Evolutionary conservation across 2,888 invertebrate genomes (phyloP).

Genomic region (Ferdinandea cuprea): DNA sequence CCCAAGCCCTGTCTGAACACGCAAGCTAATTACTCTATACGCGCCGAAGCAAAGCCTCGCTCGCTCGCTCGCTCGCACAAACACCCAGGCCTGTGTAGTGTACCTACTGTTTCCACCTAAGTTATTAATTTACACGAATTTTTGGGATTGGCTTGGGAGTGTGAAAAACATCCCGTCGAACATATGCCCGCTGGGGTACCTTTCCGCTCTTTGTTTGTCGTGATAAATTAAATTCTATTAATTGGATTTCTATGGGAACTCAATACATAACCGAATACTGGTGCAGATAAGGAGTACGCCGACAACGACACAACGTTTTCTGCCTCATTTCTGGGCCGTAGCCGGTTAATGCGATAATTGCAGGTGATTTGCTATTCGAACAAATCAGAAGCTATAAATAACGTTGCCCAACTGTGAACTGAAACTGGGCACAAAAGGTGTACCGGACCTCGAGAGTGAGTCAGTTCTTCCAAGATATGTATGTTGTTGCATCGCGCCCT

Average conservation of each 20-base stretch:
- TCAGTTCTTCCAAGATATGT: slow-evolving; percentile 48
- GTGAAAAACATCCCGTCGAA: slow-evolving; percentile 70
- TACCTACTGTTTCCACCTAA: slow-evolving; percentile 60
- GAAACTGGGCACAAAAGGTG: slow-evolving; percentile 13
- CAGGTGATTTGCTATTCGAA: slow-evolving; percentile 70
- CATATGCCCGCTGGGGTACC: slow-evolving; percentile 50
- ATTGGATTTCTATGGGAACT: slow-evolving; percentile 74
- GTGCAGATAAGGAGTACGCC: slow-evolving; percentile 33
- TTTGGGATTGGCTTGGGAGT: slow-evolving; percentile 69
- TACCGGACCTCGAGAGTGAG: neutral
- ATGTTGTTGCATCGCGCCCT: slow-evolving; percentile 65
- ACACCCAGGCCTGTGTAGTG: slow-evolving; percentile 53
- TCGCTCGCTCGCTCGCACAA: neutral
- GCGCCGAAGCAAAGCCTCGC: neutral
- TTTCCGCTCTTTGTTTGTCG: slow-evolving; percentile 68
- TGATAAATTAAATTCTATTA: slow-evolving; percentile 75
- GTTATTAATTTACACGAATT: slow-evolving; percentile 72
- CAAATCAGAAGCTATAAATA: slow-evolving; percentile 69
- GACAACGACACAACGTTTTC: neutral
- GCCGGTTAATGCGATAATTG: slow-evolving; percentile 74
- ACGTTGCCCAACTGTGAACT: slow-evolving; percentile 16
- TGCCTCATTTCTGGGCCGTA: neutral
- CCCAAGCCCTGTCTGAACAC: slow-evolving; percentile 68
- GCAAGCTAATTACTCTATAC: slow-evolving; percentile 68
- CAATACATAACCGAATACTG: slow-evolving; percentile 50